Percentiles rank a stretch among this genome's conserved stretches.
Evolutionary conservation across 2,888 invertebrate genomes (phyloP).

Genomic region (Trichopoda pennipes): DNA sequence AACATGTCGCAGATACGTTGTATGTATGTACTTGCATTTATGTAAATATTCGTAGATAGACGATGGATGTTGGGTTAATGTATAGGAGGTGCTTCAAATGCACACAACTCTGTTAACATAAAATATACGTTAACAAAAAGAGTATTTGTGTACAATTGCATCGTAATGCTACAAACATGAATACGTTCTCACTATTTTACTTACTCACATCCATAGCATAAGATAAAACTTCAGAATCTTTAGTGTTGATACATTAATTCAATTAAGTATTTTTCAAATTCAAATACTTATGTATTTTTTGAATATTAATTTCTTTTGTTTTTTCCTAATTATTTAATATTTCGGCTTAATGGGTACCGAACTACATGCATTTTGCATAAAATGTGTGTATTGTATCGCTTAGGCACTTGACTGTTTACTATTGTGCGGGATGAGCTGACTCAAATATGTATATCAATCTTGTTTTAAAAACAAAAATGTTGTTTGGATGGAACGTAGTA

Average conservation of each 20-base stretch:
- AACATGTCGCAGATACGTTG: conserved; percentile 31
- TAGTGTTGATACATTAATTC: conserved; percentile 30
- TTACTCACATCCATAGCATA: not conserved
- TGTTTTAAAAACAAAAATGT: too few relatives aligned
- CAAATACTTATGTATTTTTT: conserved; percentile 5
- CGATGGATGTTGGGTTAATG: conserved; percentile 21
- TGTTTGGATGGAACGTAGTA: too few relatives aligned
- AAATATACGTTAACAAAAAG: conserved; percentile 13
- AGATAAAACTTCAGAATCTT: conserved; percentile 1
- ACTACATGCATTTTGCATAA: too few relatives aligned
- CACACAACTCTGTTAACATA: not conserved
- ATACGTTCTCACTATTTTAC: not conserved
- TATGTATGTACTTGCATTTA: conserved; percentile 2
- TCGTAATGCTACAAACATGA: conserved; percentile 1
- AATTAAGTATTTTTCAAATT: conserved; percentile 28
- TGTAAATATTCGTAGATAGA: conserved; percentile 1
- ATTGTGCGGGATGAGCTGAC: too few relatives aligned
- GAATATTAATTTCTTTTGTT: not conserved
- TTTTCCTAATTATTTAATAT: not conserved
- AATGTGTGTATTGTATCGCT: too few relatives aligned
- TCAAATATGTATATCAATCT: too few relatives aligned
- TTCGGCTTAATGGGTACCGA: too few relatives aligned
- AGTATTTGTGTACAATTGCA: conserved; percentile 2
- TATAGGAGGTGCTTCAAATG: conserved; percentile 5
- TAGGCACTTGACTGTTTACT: too few relatives aligned